Base-by-base conservation (phyloP, 2,113 vertebrate genomes). In the Cyprinus carpio region DNA sequence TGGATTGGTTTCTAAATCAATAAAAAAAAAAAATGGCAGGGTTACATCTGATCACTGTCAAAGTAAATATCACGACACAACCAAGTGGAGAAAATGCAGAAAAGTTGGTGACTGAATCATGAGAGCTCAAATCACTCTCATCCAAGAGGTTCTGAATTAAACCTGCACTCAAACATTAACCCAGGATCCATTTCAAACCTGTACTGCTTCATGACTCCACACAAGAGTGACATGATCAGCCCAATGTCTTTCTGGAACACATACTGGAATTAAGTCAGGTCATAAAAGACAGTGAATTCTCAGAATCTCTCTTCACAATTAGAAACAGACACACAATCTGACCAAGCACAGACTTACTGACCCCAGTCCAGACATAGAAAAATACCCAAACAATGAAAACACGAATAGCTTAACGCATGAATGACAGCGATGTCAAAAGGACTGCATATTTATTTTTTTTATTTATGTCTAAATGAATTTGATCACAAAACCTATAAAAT, bases 251-350 rank as follows among this genome's bases (percentile, higher is more conserved):
- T 15, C 18, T 67, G 62, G 43, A 69, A 65, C 18, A 51, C 18
- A 31, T 13, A 51, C 80, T 81, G 60, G 62, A 69, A 51, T 81
- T 34, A 69, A 69, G 54, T 29, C 60, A 81, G 79, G 16, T 25
- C 25, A 51, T 69, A 81, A 65, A 81, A 81, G 79, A 51, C 34
- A 9, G 27, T 4, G 43, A 34, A 69, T 81, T 81, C 80, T 54
- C 80, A 51, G 43, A 81, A 81, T 67, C 25, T 51, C 62, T 46
- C 43, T 31, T 67, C 80, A 69, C 43, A 69, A 69, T 81, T 81
- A 81, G 16, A 81, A 69, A 81, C 80, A 51, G 62, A 81, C 62
- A 69, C 62, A 31, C 15, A 81, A 46, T 69, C 80, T 81, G 60
- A 81, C 80, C 43, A 18, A 51, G 62, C 31, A 46, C 78, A 81